Base-by-base conservation (phyloP, 2,797 vertebrate species). In the Selene dorsalis region DNA sequence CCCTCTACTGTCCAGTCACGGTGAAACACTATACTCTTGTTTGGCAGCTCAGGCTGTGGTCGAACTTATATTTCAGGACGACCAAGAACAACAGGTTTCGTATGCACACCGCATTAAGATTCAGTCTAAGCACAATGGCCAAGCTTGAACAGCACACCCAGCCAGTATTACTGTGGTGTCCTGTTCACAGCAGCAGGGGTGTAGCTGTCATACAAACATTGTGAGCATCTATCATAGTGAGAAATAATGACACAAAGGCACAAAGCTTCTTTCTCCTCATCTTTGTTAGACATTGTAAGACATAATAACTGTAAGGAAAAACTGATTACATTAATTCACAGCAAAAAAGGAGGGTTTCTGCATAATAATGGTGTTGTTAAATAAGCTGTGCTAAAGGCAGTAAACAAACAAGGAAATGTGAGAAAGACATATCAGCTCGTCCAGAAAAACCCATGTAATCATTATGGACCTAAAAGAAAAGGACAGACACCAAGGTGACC, bases 1-100 rank as follows among this genome's bases (percentile, higher is more conserved):
- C 58, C 75, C 73, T 53, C 69, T 72, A 20, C 17, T 80, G 76
- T 79, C 45, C 3, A 9, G 22, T 63, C 38, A 73, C 35, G 45
- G 0, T 48, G 20, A 57, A 69, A 66, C 43, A 39, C 4, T 17
- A 7, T 9, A 48, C 18, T 30, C 6, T 66, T 41, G 11, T 10
- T 20, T 52, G 77, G 61, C 57, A 64, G 63, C 38, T 38, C 7
- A 61, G 65, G 45, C 24, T 8, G 14, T 55, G 41, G 28, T 68
- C 39, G 6, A 48, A 16, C 52, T 39, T 22, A 12, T 52, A 35
- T 70, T 77, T 52, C 6, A 48, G 18, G 16, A 24, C 7, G 67
- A 59, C 59, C n/a, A 6, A 64, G 22, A 58, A 69, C 22, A 50
- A n/a, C 8, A 20, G 17, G 35, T 39, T 63, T 45, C 48, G 12